Base-by-base conservation (phyloP, 1,140 invertebrate species). In the Drosophila repletoides region DNA sequence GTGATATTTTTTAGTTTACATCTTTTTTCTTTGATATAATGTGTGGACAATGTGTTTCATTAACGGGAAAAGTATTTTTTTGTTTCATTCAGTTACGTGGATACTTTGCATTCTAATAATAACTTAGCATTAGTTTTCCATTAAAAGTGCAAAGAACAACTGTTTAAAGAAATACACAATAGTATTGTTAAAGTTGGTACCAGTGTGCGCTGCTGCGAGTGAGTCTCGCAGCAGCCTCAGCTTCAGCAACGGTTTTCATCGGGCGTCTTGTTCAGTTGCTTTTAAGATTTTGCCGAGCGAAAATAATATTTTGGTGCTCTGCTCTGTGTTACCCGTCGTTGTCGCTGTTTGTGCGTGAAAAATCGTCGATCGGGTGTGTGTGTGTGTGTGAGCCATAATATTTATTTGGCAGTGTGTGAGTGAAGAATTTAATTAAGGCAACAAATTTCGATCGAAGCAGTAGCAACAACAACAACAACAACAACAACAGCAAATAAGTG, bases 281-380 rank as follows among this genome's bases (percentile, higher is more conserved):
- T 88, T 87, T 70, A 81, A 88, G 86, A 88, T 88, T 88, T 88
- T 88, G 86, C 86, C 80, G 77, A 88, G 80, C 79, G 76, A 77
- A 86, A 86, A 76, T 73, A 67, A 49, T 63, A n/a, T 70, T 52
- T 76, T 43, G 75, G 70, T 72, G 67, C 45, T 60, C 43, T 29
- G 59, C 38, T n/a, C n/a, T 48, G 28, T 24, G 51, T 63, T 46
- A 40, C 45, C 53, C 59, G 60, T 51, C 40, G 68, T 51, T 43
- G 68, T 49, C 15, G 68, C 59, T 53, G 76, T 55, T 45, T 48
- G 76, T 63, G 72, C 59, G 60, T 72, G 66, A 72, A 76, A 38
- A 63, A 63, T 63, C 49, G 45, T 41, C 41, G 72, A 71, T 59
- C 60, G 69, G 5, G 24, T 63, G 40, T 59, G 49, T 51, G 43